Conservation (phyloP, 2,113 vertebrate species). For the Malurus alboscapulatus region DNA sequence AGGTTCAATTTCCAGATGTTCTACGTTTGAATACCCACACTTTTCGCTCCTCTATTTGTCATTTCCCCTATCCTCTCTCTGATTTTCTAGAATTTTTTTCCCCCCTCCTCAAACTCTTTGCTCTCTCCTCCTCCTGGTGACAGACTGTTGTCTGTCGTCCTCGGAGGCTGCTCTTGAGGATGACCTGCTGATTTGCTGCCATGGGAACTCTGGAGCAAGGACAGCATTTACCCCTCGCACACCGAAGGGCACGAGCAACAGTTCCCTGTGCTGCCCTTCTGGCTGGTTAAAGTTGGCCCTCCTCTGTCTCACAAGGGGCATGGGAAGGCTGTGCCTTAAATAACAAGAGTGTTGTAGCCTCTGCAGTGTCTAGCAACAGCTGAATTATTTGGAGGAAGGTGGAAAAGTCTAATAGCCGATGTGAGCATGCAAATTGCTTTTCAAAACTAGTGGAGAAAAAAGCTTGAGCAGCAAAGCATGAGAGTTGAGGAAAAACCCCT, state of each 20-base stretch:
- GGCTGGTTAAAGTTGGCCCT: not conserved
- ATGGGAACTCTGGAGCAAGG: slow-evolving; percentile 30
- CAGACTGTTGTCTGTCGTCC: slow-evolving; percentile 28
- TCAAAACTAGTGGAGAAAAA: slow-evolving; percentile 16
- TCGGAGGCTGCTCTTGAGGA: slow-evolving; percentile 31
- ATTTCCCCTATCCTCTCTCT: not conserved
- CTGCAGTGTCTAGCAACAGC: not conserved
- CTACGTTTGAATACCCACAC: not conserved
- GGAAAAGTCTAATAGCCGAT: not conserved
- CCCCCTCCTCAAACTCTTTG: not conserved
- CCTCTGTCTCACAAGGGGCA: not conserved
- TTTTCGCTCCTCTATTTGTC: not conserved
- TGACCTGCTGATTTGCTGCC: slow-evolving; percentile 57
- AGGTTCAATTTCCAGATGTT: not conserved
- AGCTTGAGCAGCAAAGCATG: not conserved
- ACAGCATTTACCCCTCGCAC: slow-evolving; percentile 5
- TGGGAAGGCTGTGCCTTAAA: not conserved
- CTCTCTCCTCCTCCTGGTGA: not conserved
- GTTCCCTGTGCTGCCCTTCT: not conserved
- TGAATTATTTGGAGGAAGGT: not conserved
- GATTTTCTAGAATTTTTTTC: not conserved
- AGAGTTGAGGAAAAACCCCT: not conserved
- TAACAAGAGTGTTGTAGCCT: not conserved
- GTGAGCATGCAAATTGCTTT: slow-evolving; percentile 17
- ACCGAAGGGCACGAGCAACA: not conserved